Conservation (phyloP, 2,888 invertebrate species). For the Parnassius orleans region DNA sequence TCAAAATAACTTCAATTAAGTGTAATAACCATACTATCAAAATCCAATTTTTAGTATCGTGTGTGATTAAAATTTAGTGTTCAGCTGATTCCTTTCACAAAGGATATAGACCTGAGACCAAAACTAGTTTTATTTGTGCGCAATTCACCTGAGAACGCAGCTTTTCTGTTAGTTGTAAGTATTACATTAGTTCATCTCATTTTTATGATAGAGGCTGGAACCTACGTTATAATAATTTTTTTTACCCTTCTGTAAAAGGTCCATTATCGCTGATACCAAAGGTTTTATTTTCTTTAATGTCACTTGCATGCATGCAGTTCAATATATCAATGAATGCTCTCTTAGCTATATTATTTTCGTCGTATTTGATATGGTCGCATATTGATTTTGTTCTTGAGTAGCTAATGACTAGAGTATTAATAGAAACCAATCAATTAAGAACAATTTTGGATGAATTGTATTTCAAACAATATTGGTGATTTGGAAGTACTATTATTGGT, state of each 20-base stretch:
- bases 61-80: constrained; percentile 37
- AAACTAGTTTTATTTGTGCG: constrained; percentile 42
- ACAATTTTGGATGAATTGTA: too few species aligned
- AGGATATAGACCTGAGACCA: constrained; percentile 58
- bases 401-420: too few species aligned
- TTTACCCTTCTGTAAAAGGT: constrained; percentile 4
- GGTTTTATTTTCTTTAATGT: constrained; percentile 4
- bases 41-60: constrained; percentile 18
- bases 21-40: constrained; percentile 18
- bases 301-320: not conserved
- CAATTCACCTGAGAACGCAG: constrained; percentile 43
- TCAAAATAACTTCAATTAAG: constrained; percentile 18
- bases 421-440: too few species aligned
- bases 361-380: too few species aligned
- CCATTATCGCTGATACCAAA: constrained; percentile 12
- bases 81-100: constrained; percentile 63
- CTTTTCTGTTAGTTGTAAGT: constrained; percentile 50
- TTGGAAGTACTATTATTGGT: too few species aligned
- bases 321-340: too few species aligned
- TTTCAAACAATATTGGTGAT: too few species aligned
- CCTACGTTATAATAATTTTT: too few species aligned
- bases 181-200: constrained; percentile 14
- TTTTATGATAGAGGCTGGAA: not conserved
- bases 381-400: too few species aligned
- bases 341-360: not conserved